Base-by-base conservation (phyloP, 1,140 invertebrate genomes). In the Centruroides sculpturatus region DNA sequence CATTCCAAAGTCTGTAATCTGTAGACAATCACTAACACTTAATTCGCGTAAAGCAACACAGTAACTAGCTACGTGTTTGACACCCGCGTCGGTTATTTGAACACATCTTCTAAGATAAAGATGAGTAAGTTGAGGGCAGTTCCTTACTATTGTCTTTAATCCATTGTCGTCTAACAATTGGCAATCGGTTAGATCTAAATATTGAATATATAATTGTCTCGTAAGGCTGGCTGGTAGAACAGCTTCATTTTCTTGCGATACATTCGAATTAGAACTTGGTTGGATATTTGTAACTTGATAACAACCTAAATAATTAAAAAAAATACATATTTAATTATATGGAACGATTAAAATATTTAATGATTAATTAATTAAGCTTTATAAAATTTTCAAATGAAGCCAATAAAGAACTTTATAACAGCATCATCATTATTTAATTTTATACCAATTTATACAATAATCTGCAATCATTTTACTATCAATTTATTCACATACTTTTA, bases 1-100 rank as follows among this genome's bases (percentile, higher is more conserved):
- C 3, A 94, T 78, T 0, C 90, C 89, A 70, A 91, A 92, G 72
- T 96, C 91, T 0, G 90, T 93, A 41, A 96, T 82, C 64, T 85
- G 85, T 4, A 81, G 77, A 70, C 92, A 96, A 74, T 94, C 91
- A 9, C 89, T 92, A 8, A 94, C 85, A 65, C 88, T 92, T 6
- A 94, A 75, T 72, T 94, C 90, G 59, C 87, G 81, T 11, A 94
- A 74, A 53, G 80, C 83, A 0, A 81, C 78, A 70, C 90, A 94
- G 72, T 92, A 92, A 63, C 84, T 89, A 8, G 90, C 87, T 47
- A 94, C 82, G 70, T 83, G 84, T 66, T 87, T 84, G 5, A 89
- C 74, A 62, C 85, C 85, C 65, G 81, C 80, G 75, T 87, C 85
- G 73, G 87, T 90, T 60, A 92, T 84, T 74, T 85, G 82, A 67